Percentiles rank a stretch among this genome's conserved stretches.
Evolutionary conservation across 2,888 invertebrate genomes (phyloP).

Genomic region (Athrips mouffetella): DNA sequence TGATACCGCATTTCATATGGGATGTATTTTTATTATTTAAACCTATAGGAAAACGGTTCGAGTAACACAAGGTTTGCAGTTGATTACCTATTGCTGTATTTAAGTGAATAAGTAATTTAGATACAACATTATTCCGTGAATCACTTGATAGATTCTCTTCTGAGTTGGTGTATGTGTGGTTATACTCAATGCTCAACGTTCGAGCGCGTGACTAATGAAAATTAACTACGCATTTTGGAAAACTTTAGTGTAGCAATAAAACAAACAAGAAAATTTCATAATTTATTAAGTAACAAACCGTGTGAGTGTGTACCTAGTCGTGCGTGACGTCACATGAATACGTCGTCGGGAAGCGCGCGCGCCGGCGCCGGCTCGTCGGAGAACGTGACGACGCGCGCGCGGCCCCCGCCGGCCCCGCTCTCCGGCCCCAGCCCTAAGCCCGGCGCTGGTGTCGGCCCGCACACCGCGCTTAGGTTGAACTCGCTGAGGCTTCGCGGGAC

Average conservation of each 20-base stretch:
- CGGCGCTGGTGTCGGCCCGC: conserved; percentile 46
- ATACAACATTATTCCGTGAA: too few relatives aligned
- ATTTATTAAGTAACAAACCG: conserved; percentile 60
- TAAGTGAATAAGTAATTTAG: too few relatives aligned
- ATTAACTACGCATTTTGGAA: too few relatives aligned
- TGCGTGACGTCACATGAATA: conserved; percentile 85
- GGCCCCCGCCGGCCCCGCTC: too few relatives aligned
- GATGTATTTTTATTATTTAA: too few relatives aligned
- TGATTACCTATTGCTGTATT: too few relatives aligned
- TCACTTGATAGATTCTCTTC: too few relatives aligned
- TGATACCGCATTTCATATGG: too few relatives aligned
- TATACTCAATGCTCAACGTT: too few relatives aligned
- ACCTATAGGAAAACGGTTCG: too few relatives aligned
- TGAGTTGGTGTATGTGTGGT: too few relatives aligned
- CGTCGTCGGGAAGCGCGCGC: conserved; percentile 79
- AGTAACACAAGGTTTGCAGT: too few relatives aligned
- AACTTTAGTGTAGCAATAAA: background rate
- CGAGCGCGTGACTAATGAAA: background rate
- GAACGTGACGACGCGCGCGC: conserved; percentile 86
- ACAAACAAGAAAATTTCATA: conserved; percentile 29
- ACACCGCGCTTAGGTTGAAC: conserved; percentile 85
- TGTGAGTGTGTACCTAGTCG: conserved; percentile 38
- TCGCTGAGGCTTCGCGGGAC: conserved; percentile 91
- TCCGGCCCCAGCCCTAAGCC: conserved; percentile 35
- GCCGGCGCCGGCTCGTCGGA: conserved; percentile 82